These are phyloP conservation scores for Menura novaehollandiae DNA, from an alignment of 2,113 vertebrate genomes.

Conservation along the genomic window DNA sequence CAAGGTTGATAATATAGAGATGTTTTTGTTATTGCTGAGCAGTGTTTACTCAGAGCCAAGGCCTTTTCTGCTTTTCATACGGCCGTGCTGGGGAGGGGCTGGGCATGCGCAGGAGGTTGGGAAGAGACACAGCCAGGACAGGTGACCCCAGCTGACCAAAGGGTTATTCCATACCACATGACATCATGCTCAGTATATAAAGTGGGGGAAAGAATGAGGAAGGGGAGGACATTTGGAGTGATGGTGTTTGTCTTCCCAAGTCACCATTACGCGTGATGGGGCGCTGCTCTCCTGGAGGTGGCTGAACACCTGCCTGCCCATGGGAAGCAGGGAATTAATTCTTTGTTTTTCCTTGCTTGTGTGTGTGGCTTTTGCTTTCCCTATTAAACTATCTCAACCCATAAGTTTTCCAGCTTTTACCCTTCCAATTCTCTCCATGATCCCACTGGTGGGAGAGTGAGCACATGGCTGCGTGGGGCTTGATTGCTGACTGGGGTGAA, in stretches of 20 bases:
- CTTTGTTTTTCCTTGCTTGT: background rate
- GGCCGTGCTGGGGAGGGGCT: rapidly evolving
- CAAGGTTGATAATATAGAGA: background rate
- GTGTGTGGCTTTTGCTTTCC: background rate
- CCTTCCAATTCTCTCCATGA: background rate
- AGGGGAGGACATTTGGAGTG: background rate
- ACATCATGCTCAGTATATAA: background rate
- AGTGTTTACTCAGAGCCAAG: background rate
- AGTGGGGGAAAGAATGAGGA: background rate
- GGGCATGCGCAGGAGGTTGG: background rate
- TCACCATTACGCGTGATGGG: rapidly evolving
- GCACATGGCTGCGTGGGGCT: rapidly evolving
- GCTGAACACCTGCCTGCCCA: background rate
- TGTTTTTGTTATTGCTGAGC: background rate
- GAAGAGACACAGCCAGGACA: background rate
- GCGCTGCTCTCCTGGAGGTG: background rate
- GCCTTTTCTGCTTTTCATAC: background rate
- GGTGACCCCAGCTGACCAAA: background rate
- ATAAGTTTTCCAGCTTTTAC: background rate
- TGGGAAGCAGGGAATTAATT: background rate
- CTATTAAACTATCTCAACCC: background rate
- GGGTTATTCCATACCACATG: background rate
- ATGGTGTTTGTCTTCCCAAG: background rate
- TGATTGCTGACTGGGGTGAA: background rate
- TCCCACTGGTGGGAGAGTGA: background rate